These are phyloP conservation scores for Leuciscus waleckii DNA, from an alignment of 2,797 vertebrate species.

Conservation along the genomic window DNA sequence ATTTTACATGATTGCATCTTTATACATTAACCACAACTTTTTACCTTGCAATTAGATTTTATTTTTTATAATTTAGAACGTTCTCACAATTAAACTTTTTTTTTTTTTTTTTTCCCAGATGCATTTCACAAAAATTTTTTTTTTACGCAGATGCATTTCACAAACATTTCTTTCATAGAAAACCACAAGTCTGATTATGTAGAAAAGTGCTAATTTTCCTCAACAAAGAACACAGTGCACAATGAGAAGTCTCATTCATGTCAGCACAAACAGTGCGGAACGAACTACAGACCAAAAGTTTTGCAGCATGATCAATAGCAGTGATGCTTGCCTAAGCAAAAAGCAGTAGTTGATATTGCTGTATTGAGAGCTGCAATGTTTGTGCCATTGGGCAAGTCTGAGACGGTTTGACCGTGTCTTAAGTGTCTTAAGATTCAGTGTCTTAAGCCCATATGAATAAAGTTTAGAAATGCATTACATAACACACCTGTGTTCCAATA, in stretches of 20 bases:
- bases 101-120: background rate
- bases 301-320: background rate
- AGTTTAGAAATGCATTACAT: background rate
- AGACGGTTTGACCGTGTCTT: background rate
- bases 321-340: background rate
- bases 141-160: no score
- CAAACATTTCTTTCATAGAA: background rate
- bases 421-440: background rate
- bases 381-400: background rate
- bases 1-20: background rate
- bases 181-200: no score
- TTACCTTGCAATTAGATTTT: background rate
- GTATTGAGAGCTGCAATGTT: background rate
- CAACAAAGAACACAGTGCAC: no score
- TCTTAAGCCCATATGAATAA: background rate
- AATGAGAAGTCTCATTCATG: background rate
- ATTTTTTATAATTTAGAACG: background rate
- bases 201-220: background rate
- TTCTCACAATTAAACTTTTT: background rate
- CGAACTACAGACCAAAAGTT: background rate
- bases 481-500: constrained; percentile 88
- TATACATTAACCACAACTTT: background rate
- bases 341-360: background rate
- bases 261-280: background rate
- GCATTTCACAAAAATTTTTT: no score